These are phyloP conservation scores for Drosophila mulleri DNA, from an alignment of 2,888 invertebrate species.

Conservation along the genomic window DNA sequence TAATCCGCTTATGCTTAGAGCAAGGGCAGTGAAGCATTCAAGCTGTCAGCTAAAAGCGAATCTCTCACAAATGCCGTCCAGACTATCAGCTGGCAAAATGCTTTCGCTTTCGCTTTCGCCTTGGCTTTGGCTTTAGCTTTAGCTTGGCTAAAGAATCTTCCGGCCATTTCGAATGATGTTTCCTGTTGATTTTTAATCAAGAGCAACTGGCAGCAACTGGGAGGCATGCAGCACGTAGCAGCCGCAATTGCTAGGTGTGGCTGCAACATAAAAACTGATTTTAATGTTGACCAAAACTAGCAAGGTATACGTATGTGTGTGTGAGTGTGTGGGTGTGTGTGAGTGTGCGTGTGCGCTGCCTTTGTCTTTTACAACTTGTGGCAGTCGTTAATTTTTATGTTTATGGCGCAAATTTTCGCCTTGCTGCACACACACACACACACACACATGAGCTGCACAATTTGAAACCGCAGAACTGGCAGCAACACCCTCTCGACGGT, in stretches of 20 bases:
- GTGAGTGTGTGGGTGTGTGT: not conserved
- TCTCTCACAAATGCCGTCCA: slow-evolving; percentile 17
- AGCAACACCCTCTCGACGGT: slow-evolving; percentile 40
- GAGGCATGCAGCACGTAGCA: slow-evolving; percentile 25
- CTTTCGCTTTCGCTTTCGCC: slow-evolving; percentile 5
- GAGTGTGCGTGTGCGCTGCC: slow-evolving; percentile 17
- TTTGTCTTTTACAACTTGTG: slow-evolving; percentile 82
- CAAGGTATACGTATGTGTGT: not conserved
- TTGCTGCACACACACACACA: slow-evolving; percentile 68
- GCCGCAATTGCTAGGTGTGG: slow-evolving; percentile 56
- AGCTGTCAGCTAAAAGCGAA: slow-evolving; percentile 26
- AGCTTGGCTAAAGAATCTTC: slow-evolving; percentile 27
- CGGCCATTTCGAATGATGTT: slow-evolving; percentile 35
- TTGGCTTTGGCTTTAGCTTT: not conserved
- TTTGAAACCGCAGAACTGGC: slow-evolving; percentile 46
- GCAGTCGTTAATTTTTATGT: slow-evolving; percentile 83
- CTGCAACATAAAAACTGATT: slow-evolving; percentile 80
- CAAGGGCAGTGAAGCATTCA: slow-evolving; percentile 36
- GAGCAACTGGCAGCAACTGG: slow-evolving; percentile 31
- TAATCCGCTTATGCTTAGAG: slow-evolving; percentile 67
- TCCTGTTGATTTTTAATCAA: slow-evolving; percentile 73
- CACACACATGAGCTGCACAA: not conserved
- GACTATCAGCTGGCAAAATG: slow-evolving; percentile 15
- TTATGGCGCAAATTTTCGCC: slow-evolving; percentile 78
- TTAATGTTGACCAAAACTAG: slow-evolving; percentile 69